Conservation (phyloP, 2,797 vertebrate genomes). For the Odontamblyopus rebecca region DNA sequence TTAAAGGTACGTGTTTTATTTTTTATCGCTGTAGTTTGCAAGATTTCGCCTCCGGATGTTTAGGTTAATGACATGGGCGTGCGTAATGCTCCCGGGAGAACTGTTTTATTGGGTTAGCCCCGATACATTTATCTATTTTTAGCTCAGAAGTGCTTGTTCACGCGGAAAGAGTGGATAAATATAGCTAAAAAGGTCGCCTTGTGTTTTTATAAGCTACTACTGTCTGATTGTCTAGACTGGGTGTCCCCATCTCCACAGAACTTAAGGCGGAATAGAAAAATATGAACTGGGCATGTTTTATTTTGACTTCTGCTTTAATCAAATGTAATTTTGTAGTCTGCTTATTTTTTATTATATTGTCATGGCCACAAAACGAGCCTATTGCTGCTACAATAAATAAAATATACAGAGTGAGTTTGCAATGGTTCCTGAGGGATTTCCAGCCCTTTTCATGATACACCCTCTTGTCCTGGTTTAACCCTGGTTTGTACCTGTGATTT, state of each 20-base stretch:
- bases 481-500: too few relatives aligned
- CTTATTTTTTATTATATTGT: too few relatives aligned
- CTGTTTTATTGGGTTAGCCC: constrained; percentile 2
- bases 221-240: constrained; percentile 1
- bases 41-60: neutral
- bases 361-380: too few relatives aligned
- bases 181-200: neutral
- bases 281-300: neutral
- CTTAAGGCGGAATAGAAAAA: neutral
- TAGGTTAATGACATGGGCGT: neutral
- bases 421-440: too few relatives aligned
- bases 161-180: neutral
- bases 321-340: too few relatives aligned
- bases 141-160: neutral
- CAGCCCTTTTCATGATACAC: too few relatives aligned
- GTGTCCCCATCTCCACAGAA: neutral
- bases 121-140: constrained; percentile 5
- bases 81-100: neutral
- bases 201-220: neutral
- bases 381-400: too few relatives aligned
- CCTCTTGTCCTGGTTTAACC: too few relatives aligned
- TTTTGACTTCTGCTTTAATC: too few relatives aligned
- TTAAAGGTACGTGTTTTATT: neutral
- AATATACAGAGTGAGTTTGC: too few relatives aligned
- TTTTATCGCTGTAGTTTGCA: too few relatives aligned